Evolutionary conservation across 2,888 invertebrate genomes (phyloP).

Genomic region (Dendrolimus houi): DNA sequence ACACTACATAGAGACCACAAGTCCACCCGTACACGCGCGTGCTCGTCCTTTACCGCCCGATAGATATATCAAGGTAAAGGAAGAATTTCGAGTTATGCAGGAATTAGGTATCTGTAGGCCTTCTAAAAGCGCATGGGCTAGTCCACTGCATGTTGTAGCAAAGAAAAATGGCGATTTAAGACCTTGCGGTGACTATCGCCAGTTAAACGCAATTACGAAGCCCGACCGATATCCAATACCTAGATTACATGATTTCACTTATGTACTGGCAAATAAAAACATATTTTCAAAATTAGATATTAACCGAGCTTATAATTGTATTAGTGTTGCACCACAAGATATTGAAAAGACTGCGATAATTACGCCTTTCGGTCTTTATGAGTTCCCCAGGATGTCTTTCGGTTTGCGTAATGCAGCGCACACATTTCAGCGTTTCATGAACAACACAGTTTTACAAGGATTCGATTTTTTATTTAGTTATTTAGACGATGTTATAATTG

Average conservation of each 20-base stretch:
- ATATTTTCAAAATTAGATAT: neutral
- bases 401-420: no score
- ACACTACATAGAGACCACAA: conserved; percentile 8
- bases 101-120: no score
- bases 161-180: no score
- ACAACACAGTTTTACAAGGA: no score
- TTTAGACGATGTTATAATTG: conserved; percentile 23
- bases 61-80: neutral
- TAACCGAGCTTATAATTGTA: neutral
- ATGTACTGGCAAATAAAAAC: neutral
- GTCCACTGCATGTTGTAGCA: no score
- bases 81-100: neutral
- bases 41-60: neutral
- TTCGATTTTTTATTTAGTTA: conserved; percentile 17
- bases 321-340: neutral
- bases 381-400: no score
- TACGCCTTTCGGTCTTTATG: no score
- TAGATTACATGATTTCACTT: neutral
- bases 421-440: no score
- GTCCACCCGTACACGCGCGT: conserved; percentile 7
- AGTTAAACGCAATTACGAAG: no score
- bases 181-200: no score
- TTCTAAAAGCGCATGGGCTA: no score
- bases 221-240: neutral
- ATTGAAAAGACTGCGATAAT: conserved; percentile 1